Conservation (phyloP, 2,113 vertebrate species). For the Mystacornis crossleyi region DNA sequence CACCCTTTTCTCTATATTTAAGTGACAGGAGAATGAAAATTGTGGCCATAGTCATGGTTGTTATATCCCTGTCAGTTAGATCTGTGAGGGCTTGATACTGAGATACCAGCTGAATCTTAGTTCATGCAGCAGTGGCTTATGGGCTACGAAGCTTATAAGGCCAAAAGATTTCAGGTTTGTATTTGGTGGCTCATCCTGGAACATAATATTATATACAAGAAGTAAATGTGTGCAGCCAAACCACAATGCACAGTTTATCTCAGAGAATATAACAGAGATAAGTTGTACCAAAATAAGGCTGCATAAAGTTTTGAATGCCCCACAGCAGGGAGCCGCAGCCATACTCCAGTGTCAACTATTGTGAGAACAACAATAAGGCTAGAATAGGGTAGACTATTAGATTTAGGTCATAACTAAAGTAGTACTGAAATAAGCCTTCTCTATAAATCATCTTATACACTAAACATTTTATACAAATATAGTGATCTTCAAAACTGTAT, state of each 20-base stretch:
- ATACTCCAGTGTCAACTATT: background rate
- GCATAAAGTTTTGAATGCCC: background rate
- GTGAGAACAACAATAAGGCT: background rate
- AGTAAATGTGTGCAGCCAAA: background rate
- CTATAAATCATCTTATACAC: background rate
- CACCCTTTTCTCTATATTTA: background rate
- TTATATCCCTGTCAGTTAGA: background rate
- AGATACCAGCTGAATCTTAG: background rate
- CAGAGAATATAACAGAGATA: background rate
- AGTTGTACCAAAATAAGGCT: background rate
- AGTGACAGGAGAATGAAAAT: background rate
- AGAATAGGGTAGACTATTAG: background rate
- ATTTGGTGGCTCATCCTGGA: rapidly evolving
- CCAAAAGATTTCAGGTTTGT: background rate
- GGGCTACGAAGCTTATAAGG: background rate
- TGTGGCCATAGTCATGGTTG: background rate
- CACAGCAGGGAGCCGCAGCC: background rate
- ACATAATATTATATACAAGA: background rate
- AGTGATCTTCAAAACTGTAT: background rate
- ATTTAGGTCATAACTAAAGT: background rate
- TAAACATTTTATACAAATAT: background rate
- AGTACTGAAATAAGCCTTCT: background rate
- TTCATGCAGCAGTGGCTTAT: background rate
- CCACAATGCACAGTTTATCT: background rate
- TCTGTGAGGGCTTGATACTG: background rate